phyloP scores from a whole-genome alignment of 2,797 vertebrate genomes.

The Brotogeris chrysoptera region DNA sequence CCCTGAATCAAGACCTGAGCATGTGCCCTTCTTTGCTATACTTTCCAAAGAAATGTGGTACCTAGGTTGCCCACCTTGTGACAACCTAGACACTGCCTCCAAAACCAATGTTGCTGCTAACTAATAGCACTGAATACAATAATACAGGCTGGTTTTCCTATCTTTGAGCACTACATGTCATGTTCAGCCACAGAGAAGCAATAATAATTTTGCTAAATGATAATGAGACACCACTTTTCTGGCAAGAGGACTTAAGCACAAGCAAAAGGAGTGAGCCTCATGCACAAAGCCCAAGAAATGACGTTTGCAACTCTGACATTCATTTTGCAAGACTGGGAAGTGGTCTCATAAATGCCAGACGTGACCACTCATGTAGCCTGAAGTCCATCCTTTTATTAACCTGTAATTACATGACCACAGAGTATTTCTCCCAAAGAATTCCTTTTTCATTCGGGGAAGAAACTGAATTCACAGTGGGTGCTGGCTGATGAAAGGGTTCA shows the following conservation, averaged over 20 bases:
- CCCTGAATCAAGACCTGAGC: neutral
- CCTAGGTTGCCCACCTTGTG: neutral
- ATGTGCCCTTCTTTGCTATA: rapidly evolving
- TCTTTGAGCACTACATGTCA: neutral
- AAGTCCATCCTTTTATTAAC: neutral
- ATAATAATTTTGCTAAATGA: neutral
- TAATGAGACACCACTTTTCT: neutral
- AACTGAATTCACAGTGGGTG: neutral
- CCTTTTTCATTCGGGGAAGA: neutral
- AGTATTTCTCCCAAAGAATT: neutral
- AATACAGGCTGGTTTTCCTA: neutral
- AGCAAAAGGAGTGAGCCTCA: neutral
- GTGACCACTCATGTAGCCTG: neutral
- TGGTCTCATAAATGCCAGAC: neutral
- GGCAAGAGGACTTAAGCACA: neutral
- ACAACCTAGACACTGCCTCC: neutral
- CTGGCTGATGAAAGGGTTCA: neutral
- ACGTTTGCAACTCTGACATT: neutral
- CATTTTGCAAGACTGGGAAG: neutral
- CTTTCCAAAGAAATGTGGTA: neutral
- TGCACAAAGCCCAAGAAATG: neutral
- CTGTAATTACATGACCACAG: neutral
- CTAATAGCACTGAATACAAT: neutral
- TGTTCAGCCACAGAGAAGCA: neutral
- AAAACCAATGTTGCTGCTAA: rapidly evolving